Conservation (phyloP, 2,113 vertebrate species). For the Mormyrus lacerda region DNA sequence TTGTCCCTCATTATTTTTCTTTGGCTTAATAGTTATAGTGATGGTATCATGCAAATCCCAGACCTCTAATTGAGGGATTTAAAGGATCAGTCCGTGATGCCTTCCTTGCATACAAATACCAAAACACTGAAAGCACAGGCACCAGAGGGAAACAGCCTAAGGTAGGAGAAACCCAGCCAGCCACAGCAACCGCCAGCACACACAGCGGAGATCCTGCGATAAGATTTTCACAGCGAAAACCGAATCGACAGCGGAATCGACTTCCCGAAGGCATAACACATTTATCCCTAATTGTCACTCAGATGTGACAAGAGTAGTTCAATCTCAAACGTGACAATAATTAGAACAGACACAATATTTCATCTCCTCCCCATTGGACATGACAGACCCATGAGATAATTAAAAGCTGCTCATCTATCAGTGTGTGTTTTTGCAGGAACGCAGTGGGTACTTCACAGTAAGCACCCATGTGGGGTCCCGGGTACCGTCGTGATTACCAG, state of each 20-base stretch:
- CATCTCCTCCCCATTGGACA: slow-evolving; percentile 8
- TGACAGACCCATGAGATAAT: slow-evolving; percentile 15
- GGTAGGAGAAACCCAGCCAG: not conserved
- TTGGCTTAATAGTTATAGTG: not conserved
- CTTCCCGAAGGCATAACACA: not conserved
- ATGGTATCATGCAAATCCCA: slow-evolving; percentile 11
- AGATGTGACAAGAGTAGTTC: not conserved
- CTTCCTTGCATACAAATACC: not conserved
- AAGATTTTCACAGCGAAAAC: not conserved
- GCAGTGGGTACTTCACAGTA: not conserved
- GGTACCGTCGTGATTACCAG: not conserved
- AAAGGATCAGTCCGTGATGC: not conserved
- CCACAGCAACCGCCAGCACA: not conserved
- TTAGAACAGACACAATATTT: not conserved
- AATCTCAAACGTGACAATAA: slow-evolving; percentile 3
- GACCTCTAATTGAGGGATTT: slow-evolving; percentile 6
- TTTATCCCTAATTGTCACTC: not conserved
- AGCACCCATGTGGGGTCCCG: not conserved
- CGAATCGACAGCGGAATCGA: not conserved
- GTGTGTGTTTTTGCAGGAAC: not conserved
- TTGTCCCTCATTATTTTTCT: not conserved
- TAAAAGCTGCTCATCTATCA: slow-evolving; percentile 28
- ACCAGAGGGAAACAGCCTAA: not conserved
- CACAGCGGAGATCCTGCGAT: not conserved
- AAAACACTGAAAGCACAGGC: not conserved